A percentile compares a stretch with the other conserved stretches of the same genome.
phyloP scores from a whole-genome alignment of 2,888 invertebrate species.

The Actias luna region DNA sequence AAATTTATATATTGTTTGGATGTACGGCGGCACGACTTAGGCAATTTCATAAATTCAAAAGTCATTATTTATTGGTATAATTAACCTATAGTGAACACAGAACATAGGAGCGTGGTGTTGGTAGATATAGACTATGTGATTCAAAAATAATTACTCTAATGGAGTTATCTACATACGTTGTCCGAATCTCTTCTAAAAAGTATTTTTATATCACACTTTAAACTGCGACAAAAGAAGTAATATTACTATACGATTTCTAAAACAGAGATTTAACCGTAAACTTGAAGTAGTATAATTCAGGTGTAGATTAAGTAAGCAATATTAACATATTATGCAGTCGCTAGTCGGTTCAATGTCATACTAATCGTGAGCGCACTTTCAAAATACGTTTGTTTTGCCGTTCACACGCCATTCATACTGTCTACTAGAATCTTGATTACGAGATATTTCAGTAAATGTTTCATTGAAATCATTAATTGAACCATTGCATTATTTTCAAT shows the following conservation, averaged over 20 bases:
- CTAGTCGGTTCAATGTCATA: slow-evolving; percentile 43
- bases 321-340: slow-evolving; percentile 30
- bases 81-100: no score
- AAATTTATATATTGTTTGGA: no score
- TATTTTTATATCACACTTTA: not conserved
- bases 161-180: no score
- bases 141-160: no score
- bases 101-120: no score
- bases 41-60: no score
- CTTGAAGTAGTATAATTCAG: slow-evolving; percentile 25
- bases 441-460: not conserved
- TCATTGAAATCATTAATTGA: not conserved
- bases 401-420: slow-evolving; percentile 27
- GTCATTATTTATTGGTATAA: no score
- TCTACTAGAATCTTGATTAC: not conserved
- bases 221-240: not conserved
- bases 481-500: not conserved
- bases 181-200: not conserved
- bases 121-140: no score
- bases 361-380: slow-evolving; percentile 36
- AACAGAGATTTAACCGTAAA: slow-evolving; percentile 25
- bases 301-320: slow-evolving; percentile 10
- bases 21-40: no score
- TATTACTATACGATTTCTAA: not conserved
- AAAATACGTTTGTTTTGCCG: slow-evolving; percentile 29